Evolutionary conservation across 30 jellyfish, hydroid and myxozoan genomes (phyloP).

Genomic region (Aurelia aurita): DNA sequence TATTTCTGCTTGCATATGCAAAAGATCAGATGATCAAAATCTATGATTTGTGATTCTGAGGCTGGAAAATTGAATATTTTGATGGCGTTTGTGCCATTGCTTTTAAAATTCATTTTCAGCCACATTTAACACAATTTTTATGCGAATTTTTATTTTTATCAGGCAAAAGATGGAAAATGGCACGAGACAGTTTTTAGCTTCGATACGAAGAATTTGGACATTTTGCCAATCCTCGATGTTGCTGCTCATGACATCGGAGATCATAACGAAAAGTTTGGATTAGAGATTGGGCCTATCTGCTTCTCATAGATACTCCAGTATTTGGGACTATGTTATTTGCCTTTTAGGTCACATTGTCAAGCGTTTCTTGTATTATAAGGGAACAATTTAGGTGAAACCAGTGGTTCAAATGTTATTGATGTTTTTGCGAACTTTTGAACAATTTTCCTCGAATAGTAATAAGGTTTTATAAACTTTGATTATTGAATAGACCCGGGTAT

Average conservation of each 20-base stretch:
- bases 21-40: too few relatives aligned
- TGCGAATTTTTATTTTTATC: constrained; percentile 27
- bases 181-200: constrained; percentile 88
- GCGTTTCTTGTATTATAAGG: constrained; percentile 52
- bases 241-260: constrained; percentile 91
- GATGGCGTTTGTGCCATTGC: too few relatives aligned
- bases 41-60: too few relatives aligned
- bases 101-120: too few relatives aligned
- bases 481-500: not conserved
- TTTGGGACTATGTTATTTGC: constrained; percentile 32
- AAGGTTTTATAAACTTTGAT: not conserved
- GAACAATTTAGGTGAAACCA: constrained; percentile 32
- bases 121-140: too few relatives aligned
- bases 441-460: not conserved
- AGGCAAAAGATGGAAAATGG: constrained; percentile 94
- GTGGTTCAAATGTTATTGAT: not conserved
- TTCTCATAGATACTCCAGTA: constrained; percentile 64
- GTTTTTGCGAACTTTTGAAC: not conserved
- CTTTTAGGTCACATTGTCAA: constrained; percentile 21
- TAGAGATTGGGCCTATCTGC: constrained; percentile 91
- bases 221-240: constrained; percentile 85
- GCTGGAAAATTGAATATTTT: too few relatives aligned
- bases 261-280: constrained; percentile 87
- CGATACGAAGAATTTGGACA: constrained; percentile 65
- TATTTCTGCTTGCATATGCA: too few relatives aligned